Evolutionary conservation across 1,140 invertebrate genomes (phyloP), one percentile per base, ranked within the genome.

Genomic region (Hypsibius dujardini): DNA sequence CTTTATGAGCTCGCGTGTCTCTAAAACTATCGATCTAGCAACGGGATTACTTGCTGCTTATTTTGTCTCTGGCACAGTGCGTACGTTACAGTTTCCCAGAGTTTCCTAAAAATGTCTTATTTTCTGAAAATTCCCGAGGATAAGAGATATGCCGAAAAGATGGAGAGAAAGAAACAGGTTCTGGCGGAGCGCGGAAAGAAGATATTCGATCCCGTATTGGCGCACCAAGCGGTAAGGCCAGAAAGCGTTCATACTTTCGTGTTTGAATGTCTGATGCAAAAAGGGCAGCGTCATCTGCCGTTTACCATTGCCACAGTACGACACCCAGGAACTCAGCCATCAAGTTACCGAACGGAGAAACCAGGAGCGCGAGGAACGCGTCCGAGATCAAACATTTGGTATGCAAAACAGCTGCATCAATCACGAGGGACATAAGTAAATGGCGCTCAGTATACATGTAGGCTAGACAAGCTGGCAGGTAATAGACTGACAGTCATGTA

Each of bases 201-300:
- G 12, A 67, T 67, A 12, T 67, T 67, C 45, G 42, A 67, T 42
- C 12, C 62, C 42, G 62, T 15, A 7, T 3, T 3, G 7, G 12
- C 62, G 12, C 12, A 67, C 3, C 62, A 67, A 67, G 62, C 62
- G 62, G 62, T 67, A 67, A 12, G 62, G 12, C 12, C 62, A 67
- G 12, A 28, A 28, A 28, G 28, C 28, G 28, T 28, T 28, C 28
- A 28, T 28, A 28, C 28, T 28, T 28, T 0, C 28, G 7, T 56
- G 50, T 67, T 42, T 0, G 0, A 15, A 7, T 12, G 62, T 0
- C 12, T 67, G 62, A 15, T 67, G 12, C 62, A 3, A 45, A 67
- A 15, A 45, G 28, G 28, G 28, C 28, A 28, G 28, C 28, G 28
- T 28, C 28, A 28, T 28, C 28, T 28, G 28, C 28, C 28, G 28